Evolutionary conservation across 2,888 invertebrate species (phyloP).

Genomic region (Pimpla rufipes): DNA sequence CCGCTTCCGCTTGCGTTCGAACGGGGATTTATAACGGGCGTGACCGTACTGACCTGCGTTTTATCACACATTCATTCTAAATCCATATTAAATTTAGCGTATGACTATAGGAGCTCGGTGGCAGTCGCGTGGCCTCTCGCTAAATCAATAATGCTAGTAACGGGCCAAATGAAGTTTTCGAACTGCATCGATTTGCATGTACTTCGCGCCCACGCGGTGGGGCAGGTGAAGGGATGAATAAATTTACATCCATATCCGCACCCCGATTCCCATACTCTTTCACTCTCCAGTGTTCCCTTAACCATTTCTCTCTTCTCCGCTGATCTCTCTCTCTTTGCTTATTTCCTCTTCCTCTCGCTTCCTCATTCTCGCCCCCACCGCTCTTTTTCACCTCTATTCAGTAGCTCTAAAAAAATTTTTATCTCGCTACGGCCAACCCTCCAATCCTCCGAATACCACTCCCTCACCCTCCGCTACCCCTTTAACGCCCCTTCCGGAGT

Average conservation of each 20-base stretch:
- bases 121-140: conserved; percentile 32
- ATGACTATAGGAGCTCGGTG: conserved; percentile 23
- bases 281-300: conserved; percentile 28
- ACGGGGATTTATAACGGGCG: conserved; percentile 10
- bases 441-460: conserved; percentile 18
- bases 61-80: conserved; percentile 27
- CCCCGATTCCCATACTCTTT: conserved; percentile 46
- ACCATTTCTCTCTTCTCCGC: neutral
- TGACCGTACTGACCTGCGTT: conserved; percentile 6
- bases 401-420: conserved; percentile 31
- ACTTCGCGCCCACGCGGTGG: conserved; percentile 42
- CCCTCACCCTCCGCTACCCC: conserved; percentile 8
- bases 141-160: conserved; percentile 65
- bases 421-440: conserved; percentile 19
- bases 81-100: conserved; percentile 37
- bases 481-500: conserved; percentile 30
- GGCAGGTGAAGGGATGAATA: conserved; percentile 62
- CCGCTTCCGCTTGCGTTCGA: conserved; percentile 13
- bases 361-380: neutral
- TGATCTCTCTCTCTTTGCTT: neutral
- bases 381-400: conserved; percentile 29
- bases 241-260: conserved; percentile 60
- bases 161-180: conserved; percentile 60
- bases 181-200: conserved; percentile 68
- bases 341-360: conserved; percentile 3